phyloP scores from a whole-genome alignment of 2,797 vertebrate genomes.

The Pelobates cultripes region DNA sequence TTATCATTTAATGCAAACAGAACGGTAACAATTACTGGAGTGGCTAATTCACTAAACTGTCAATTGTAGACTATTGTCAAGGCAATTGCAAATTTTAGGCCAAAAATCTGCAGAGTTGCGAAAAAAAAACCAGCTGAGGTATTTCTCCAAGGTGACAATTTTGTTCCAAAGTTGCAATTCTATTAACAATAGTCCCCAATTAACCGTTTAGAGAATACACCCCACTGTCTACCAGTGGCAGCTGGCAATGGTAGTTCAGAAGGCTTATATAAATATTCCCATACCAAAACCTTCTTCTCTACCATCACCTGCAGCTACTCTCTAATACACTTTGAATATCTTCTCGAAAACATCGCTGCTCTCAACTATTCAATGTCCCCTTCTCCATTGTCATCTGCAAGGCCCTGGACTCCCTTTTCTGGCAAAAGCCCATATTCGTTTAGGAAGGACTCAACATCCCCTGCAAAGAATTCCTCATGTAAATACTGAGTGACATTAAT shows the following conservation, averaged over 20 bases:
- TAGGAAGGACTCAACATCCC: conserved; percentile 93
- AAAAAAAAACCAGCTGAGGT: too few species aligned
- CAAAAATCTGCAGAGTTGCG: too few species aligned
- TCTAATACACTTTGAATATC: too few species aligned
- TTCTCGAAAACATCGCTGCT: background rate
- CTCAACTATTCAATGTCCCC: conserved; percentile 71
- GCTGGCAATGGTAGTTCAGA: too few species aligned
- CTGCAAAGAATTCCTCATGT: conserved; percentile 89
- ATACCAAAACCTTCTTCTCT: too few species aligned
- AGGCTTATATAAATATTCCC: too few species aligned
- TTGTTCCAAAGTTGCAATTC: background rate
- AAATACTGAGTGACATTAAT: conserved; percentile 86
- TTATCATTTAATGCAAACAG: conserved; percentile 13
- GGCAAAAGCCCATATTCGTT: conserved; percentile 94
- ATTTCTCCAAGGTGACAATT: too few species aligned
- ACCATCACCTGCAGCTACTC: too few species aligned
- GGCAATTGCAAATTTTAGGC: background rate
- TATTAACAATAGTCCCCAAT: background rate
- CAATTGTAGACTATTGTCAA: too few species aligned
- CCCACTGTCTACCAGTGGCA: too few species aligned
- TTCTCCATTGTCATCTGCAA: conserved; percentile 73
- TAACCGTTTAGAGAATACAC: background rate
- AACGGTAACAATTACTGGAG: background rate
- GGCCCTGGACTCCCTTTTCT: conserved; percentile 77
- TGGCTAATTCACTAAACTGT: too few species aligned